phyloP scores from a whole-genome alignment of 2,888 invertebrate genomes.

The Acleris cristana region DNA sequence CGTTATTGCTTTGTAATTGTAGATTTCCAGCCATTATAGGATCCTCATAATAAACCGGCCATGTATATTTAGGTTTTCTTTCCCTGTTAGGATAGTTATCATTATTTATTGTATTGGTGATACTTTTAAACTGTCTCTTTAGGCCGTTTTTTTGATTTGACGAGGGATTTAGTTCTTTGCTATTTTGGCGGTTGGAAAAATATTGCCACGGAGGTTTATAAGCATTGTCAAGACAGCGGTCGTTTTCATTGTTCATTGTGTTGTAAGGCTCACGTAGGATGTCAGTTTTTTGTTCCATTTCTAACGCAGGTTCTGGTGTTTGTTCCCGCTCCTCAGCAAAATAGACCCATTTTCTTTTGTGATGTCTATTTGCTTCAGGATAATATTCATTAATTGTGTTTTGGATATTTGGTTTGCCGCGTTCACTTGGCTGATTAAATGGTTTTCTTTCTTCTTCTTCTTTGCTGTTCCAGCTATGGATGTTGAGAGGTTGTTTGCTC shows the following conservation, averaged over 20 bases:
- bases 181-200: not conserved
- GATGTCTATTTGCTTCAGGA: not conserved
- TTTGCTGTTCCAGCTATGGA: not conserved
- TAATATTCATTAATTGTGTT: constrained; percentile 1
- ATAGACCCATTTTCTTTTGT: constrained; percentile 5
- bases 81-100: not conserved
- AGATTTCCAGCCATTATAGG: not conserved
- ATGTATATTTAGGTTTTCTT: constrained; percentile 1
- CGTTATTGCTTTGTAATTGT: not conserved
- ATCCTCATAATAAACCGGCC: not conserved
- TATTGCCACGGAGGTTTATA: not conserved
- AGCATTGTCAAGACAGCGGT: not conserved
- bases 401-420: constrained; percentile 2
- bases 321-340: not conserved
- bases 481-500: not conserved
- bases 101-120: not conserved
- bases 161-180: not conserved
- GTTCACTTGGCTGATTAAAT: not conserved
- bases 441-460: not conserved
- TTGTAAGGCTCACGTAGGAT: not conserved
- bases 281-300: not conserved
- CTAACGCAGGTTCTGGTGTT: not conserved
- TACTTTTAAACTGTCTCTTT: no score
- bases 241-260: not conserved
- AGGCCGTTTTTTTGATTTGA: no score